phyloP scores from a whole-genome alignment of 2,888 invertebrate genomes.

The Bugulina stolonifera region DNA sequence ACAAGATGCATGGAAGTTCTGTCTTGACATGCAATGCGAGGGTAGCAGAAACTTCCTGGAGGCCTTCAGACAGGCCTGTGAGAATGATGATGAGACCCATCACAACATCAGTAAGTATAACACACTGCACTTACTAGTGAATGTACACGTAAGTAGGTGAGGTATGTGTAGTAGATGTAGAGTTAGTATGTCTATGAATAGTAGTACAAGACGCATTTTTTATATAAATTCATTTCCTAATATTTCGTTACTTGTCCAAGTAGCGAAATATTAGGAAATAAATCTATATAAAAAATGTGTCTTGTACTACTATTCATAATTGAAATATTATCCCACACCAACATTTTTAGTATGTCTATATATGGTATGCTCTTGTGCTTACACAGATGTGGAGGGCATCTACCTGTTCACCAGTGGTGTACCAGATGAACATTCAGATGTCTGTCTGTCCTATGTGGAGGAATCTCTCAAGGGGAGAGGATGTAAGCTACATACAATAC shows the following conservation, averaged over 20 bases:
- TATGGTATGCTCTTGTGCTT: not conserved
- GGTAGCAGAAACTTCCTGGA: constrained; percentile 51
- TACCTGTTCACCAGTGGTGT: constrained; percentile 53
- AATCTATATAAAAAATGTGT: too few relatives aligned
- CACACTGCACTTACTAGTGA: too few relatives aligned
- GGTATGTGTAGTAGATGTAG: too few relatives aligned
- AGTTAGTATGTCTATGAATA: too few relatives aligned
- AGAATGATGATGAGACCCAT: constrained; percentile 52
- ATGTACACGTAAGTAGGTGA: too few relatives aligned
- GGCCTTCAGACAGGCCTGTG: constrained; percentile 46
- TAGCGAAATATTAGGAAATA: too few relatives aligned
- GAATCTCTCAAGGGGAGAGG: constrained; percentile 41
- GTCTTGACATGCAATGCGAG: constrained; percentile 48
- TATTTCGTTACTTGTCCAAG: too few relatives aligned
- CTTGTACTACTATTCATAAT: too few relatives aligned
- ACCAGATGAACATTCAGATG: constrained; percentile 49
- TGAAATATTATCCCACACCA: too few relatives aligned
- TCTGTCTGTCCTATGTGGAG: constrained; percentile 44
- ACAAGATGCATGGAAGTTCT: constrained; percentile 52
- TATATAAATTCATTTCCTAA: too few relatives aligned
- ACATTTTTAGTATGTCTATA: too few relatives aligned
- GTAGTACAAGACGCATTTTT: too few relatives aligned
- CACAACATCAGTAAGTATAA: constrained; percentile 42
- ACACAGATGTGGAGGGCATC: constrained; percentile 48
- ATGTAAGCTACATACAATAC: constrained; percentile 45